Conservation (phyloP, 2,113 vertebrate species). For the Ptilorrhoa leucosticta region DNA sequence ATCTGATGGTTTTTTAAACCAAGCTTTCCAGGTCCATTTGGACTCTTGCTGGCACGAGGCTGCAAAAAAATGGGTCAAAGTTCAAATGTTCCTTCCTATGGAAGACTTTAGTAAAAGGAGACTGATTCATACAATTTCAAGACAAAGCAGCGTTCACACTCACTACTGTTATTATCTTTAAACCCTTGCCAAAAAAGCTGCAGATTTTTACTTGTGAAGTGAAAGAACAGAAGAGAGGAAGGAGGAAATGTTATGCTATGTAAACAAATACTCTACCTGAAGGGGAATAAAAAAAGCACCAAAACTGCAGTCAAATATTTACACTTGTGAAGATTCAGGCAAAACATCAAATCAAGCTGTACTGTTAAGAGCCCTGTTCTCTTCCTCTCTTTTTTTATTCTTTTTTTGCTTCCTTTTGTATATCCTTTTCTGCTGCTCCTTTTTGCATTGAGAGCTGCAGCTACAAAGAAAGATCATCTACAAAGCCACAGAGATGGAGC, state of each 20-base stretch:
- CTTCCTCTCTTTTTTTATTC: neutral
- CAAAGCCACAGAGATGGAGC: neutral
- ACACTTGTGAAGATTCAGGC: constrained; percentile 53
- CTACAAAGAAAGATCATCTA: neutral
- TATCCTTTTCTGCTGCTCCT: neutral
- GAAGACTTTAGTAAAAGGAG: neutral
- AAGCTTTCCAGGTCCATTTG: neutral
- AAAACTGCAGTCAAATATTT: constrained; percentile 58
- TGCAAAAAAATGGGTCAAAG: neutral
- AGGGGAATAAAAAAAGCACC: constrained; percentile 34
- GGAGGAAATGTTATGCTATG: constrained; percentile 9
- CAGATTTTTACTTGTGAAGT: neutral
- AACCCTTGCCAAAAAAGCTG: neutral
- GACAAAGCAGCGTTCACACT: neutral
- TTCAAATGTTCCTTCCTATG: neutral
- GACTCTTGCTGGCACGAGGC: neutral
- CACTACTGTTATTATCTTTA: neutral
- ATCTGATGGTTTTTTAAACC: neutral
- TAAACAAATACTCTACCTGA: constrained; percentile 61
- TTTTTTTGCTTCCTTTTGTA: neutral
- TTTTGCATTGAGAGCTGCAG: neutral
- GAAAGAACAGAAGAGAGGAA: constrained; percentile 22
- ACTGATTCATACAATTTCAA: neutral
- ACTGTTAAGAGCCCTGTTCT: constrained; percentile 2
- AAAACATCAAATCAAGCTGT: constrained; percentile 54